Conservation (phyloP, 2,113 vertebrate genomes). For the Mystacornis crossleyi region DNA sequence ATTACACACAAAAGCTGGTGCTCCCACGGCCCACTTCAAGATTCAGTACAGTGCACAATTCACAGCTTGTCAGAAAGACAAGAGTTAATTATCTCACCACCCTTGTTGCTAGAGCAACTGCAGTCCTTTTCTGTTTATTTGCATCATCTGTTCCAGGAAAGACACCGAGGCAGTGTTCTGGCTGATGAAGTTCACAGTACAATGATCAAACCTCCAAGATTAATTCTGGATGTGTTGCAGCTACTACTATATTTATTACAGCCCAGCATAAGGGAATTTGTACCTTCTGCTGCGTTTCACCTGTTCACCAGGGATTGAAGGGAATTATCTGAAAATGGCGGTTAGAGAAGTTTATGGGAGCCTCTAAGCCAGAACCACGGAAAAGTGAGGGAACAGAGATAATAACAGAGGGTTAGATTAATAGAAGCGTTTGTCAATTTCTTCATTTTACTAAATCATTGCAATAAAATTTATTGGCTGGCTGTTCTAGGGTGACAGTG, state of each 20-base stretch:
- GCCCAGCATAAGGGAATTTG: neutral
- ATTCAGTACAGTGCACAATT: neutral
- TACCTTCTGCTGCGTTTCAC: conserved; percentile 15
- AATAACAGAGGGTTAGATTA: neutral
- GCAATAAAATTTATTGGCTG: neutral
- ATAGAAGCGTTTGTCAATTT: neutral
- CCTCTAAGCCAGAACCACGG: neutral
- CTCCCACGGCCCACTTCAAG: neutral
- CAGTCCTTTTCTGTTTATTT: conserved; percentile 26
- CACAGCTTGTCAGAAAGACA: neutral
- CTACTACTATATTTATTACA: neutral
- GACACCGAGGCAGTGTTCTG: neutral
- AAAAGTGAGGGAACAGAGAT: neutral
- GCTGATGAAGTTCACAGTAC: conserved; percentile 10
- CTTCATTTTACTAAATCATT: neutral
- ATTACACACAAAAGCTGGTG: neutral
- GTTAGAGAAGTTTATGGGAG: neutral
- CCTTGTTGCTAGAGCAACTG: conserved; percentile 47
- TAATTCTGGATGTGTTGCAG: neutral
- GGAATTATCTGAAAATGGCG: neutral
- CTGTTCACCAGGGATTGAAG: neutral
- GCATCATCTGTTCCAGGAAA: conserved; percentile 33
- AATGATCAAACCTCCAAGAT: neutral
- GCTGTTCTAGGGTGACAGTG: neutral
- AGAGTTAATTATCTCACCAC: conserved; percentile 11